These are phyloP conservation scores for Coluber constrictor DNA, from an alignment of 2,797 vertebrate genomes.

Conservation along the genomic window DNA sequence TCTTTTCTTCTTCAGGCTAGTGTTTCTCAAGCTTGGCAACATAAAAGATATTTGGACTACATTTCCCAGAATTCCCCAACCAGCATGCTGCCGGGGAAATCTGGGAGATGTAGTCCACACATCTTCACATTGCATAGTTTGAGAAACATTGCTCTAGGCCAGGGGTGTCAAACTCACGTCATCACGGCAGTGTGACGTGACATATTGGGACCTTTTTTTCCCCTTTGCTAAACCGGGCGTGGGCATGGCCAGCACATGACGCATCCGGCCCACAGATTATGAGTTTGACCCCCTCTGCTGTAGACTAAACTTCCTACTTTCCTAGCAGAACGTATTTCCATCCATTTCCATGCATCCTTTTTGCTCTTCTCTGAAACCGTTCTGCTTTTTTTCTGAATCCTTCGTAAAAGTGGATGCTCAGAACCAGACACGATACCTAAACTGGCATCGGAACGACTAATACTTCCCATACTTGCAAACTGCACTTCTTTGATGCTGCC, in stretches of 20 bases:
- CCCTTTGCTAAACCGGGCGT: no score
- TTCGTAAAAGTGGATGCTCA: neutral
- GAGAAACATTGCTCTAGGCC: neutral
- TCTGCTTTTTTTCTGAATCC: neutral
- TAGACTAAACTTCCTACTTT: neutral
- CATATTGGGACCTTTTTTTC: no score
- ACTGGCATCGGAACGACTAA: neutral
- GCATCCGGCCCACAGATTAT: fast-evolving
- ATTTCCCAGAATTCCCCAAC: neutral
- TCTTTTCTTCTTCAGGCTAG: neutral
- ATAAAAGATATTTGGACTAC: neutral
- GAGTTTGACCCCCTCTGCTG: neutral
- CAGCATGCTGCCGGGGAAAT: neutral
- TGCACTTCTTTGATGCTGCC: neutral
- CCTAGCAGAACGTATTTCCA: neutral
- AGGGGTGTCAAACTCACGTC: no score
- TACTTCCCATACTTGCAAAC: neutral
- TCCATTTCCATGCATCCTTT: neutral
- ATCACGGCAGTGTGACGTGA: no score
- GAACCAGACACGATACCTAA: neutral
- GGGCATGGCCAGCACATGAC: no score
- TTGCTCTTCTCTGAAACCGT: neutral
- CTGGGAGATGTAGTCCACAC: neutral
- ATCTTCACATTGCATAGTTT: neutral
- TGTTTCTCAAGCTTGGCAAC: neutral